These are phyloP conservation scores for Scaptomyza polygonia DNA, from an alignment of 2,888 invertebrate species.

Conservation along the genomic window DNA sequence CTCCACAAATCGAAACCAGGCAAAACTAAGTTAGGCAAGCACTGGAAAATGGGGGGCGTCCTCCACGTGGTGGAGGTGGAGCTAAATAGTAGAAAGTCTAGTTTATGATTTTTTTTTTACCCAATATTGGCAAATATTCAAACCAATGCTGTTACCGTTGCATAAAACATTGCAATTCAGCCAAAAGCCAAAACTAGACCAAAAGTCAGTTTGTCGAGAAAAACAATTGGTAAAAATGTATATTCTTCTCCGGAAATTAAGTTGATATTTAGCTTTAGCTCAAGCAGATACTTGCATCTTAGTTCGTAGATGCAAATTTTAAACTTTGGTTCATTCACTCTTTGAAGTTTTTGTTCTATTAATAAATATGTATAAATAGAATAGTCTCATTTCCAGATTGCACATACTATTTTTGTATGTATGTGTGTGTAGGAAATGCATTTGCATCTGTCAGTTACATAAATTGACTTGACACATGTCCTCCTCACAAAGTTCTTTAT, in stretches of 20 bases:
- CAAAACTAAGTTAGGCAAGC: slow-evolving; percentile 10
- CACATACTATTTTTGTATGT: neutral
- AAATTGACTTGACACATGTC: neutral
- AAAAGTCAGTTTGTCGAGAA: neutral
- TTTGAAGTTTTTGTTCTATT: neutral
- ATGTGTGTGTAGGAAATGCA: neutral
- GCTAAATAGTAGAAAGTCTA: neutral
- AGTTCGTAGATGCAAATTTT: neutral
- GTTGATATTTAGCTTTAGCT: neutral
- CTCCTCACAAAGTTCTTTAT: neutral
- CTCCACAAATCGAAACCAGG: slow-evolving; percentile 46
- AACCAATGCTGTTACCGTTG: neutral
- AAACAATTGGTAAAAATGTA: too few relatives aligned
- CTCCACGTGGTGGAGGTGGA: too few relatives aligned
- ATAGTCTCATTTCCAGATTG: neutral
- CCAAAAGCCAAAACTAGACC: neutral
- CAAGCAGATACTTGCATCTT: too few relatives aligned
- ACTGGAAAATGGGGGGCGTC: too few relatives aligned
- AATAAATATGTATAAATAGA: neutral
- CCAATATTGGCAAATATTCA: neutral
- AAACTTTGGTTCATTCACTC: neutral
- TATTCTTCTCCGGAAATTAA: neutral
- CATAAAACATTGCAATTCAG: too few relatives aligned
- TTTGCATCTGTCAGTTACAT: neutral
- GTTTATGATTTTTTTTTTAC: too few relatives aligned